phyloP scores from a whole-genome alignment of 2,888 invertebrate species.

The Sesamia inferens region DNA sequence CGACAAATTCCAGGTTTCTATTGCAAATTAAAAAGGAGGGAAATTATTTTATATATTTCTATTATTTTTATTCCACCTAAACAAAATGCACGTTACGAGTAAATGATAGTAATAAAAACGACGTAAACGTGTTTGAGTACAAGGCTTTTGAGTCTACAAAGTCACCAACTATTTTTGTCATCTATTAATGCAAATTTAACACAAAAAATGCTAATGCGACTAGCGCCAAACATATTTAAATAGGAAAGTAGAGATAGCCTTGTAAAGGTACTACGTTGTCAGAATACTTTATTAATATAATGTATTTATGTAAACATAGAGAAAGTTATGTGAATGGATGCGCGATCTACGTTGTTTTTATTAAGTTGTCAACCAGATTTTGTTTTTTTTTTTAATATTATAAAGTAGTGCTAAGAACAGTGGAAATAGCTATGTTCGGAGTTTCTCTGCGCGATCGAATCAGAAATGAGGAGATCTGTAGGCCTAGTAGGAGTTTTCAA shows the following conservation, averaged over 20 bases:
- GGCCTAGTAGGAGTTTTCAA: too few species aligned
- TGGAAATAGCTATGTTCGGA: too few species aligned
- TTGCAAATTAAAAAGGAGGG: background rate
- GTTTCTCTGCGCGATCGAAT: too few species aligned
- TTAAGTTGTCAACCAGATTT: background rate
- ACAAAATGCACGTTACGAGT: too few species aligned
- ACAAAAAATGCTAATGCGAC: background rate
- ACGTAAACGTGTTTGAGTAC: too few species aligned
- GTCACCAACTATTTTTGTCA: background rate
- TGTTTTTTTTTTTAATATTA: background rate
- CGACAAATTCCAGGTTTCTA: background rate
- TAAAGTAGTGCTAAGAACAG: too few species aligned
- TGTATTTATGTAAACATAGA: constrained; percentile 26
- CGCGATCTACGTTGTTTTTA: constrained; percentile 4
- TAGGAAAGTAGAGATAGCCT: constrained; percentile 14
- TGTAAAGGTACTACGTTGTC: constrained; percentile 15
- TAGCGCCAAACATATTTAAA: constrained; percentile 6
- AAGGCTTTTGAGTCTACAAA: too few species aligned
- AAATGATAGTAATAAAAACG: too few species aligned
- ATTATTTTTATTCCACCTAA: too few species aligned
- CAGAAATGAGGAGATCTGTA: too few species aligned
- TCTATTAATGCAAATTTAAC: constrained; percentile 1
- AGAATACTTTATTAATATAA: constrained; percentile 20
- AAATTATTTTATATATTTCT: too few species aligned
- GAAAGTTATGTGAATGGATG: constrained; percentile 35